phyloP scores from a whole-genome alignment of 2,888 invertebrate species.

The Sthenelais limicola region DNA sequence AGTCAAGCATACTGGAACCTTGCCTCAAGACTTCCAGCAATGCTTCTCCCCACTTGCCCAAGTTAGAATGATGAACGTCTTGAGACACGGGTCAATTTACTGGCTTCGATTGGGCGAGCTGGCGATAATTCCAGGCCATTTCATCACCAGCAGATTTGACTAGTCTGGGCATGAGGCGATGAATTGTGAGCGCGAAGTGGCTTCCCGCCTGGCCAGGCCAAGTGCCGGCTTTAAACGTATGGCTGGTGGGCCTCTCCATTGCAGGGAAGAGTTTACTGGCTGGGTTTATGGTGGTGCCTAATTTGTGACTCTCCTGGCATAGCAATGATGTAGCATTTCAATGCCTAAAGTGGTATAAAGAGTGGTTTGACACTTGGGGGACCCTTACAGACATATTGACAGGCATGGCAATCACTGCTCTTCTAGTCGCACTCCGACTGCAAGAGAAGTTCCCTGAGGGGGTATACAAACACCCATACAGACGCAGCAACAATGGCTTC shows the following conservation, averaged over 20 bases:
- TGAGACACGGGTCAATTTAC: conserved; percentile 20
- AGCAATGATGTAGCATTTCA: neutral
- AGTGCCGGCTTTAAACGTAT: neutral
- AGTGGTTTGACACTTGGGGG: conserved; percentile 11
- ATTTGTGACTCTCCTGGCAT: conserved; percentile 12
- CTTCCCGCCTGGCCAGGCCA: conserved; percentile 5
- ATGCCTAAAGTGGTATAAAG: too few species aligned
- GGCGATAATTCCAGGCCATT: conserved; percentile 28
- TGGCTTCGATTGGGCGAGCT: neutral
- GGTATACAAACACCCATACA: too few species aligned
- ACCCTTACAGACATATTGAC: conserved; percentile 17
- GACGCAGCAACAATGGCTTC: too few species aligned
- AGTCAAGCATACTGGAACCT: too few species aligned
- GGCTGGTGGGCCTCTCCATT: neutral
- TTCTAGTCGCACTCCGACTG: too few species aligned
- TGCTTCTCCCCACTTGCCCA: too few species aligned
- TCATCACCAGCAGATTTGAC: conserved; percentile 10
- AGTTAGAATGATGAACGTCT: conserved; percentile 4
- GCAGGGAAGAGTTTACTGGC: neutral
- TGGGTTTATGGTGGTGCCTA: neutral
- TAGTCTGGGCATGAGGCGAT: too few species aligned
- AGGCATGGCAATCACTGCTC: neutral
- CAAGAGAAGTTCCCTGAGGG: too few species aligned
- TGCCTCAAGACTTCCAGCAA: too few species aligned
- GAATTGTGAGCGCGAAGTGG: conserved; percentile 4